phyloP scores from a whole-genome alignment of 2,797 vertebrate species.

The Rhyacichthys aspro region DNA sequence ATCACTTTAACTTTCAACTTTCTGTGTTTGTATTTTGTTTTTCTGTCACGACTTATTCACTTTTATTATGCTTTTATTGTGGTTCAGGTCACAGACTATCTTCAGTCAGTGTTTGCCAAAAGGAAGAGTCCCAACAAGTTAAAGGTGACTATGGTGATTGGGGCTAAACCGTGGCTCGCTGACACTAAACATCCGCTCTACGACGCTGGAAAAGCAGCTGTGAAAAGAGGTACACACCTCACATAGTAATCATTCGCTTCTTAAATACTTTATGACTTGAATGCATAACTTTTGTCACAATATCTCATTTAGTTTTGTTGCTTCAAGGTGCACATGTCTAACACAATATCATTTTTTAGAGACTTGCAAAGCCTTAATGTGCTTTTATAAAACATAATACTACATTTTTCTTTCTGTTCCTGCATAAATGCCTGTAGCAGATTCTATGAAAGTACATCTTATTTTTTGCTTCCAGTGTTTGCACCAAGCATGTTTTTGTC shows the following conservation, averaged over 20 bases:
- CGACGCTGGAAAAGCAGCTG: slow-evolving; percentile 85
- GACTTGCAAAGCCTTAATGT: no score
- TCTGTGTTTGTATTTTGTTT: neutral
- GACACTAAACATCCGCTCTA: slow-evolving; percentile 79
- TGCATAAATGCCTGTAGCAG: no score
- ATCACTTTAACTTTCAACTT: neutral
- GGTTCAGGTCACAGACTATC: slow-evolving; percentile 84
- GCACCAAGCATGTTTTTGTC: neutral
- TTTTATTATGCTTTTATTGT: neutral
- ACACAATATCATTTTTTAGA: no score
- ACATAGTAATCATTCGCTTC: no score
- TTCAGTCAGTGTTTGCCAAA: slow-evolving; percentile 84
- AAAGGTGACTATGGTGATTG: slow-evolving; percentile 83
- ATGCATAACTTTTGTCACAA: no score
- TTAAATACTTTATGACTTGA: no score
- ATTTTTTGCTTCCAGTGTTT: no score
- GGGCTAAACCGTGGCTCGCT: slow-evolving; percentile 86
- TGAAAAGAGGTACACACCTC: slow-evolving; percentile 81
- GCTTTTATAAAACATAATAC: no score
- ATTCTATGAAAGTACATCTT: no score
- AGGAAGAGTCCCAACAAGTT: slow-evolving; percentile 91
- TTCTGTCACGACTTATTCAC: neutral
- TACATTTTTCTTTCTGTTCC: no score
- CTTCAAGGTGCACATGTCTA: no score
- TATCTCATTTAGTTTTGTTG: no score